A percentile compares a stretch with the other conserved stretches of the same genome.
Conservation (phyloP, 1,140 invertebrate species). For the Chionoecetes opilio region DNA sequence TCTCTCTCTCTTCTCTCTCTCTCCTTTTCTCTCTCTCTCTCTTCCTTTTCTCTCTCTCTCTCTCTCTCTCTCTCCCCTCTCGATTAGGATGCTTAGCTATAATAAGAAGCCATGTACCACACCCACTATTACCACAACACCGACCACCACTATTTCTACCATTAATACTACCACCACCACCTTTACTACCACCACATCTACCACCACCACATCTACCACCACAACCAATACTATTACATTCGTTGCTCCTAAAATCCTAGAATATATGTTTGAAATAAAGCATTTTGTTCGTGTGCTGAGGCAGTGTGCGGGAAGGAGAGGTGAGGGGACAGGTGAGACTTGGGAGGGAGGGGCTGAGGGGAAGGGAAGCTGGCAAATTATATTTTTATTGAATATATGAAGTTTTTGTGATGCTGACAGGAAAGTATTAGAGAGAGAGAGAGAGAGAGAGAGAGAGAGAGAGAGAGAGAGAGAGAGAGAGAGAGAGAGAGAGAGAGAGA, state of each 20-base stretch:
- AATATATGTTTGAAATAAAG: constrained; percentile 32
- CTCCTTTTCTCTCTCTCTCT: background rate
- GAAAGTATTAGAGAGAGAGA: background rate
- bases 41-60: constrained; percentile 30
- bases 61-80: background rate
- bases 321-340: background rate
- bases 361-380: constrained; percentile 32
- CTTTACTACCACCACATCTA: background rate
- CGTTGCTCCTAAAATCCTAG: constrained; percentile 29
- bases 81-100: too few species aligned
- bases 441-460: constrained; percentile 40
- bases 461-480: constrained; percentile 36
- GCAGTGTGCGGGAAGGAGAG: constrained; percentile 31
- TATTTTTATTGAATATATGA: constrained; percentile 17
- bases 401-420: background rate
- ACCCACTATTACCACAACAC: background rate
- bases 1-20: background rate
- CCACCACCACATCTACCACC: background rate
- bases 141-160: too few species aligned
- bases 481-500: constrained; percentile 37
- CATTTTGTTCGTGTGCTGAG: background rate
- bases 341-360: background rate
- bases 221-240: background rate
- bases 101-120: too few species aligned
- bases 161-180: background rate